Conservation (phyloP, 2,888 invertebrate species). For the Heteropelma amictum region DNA sequence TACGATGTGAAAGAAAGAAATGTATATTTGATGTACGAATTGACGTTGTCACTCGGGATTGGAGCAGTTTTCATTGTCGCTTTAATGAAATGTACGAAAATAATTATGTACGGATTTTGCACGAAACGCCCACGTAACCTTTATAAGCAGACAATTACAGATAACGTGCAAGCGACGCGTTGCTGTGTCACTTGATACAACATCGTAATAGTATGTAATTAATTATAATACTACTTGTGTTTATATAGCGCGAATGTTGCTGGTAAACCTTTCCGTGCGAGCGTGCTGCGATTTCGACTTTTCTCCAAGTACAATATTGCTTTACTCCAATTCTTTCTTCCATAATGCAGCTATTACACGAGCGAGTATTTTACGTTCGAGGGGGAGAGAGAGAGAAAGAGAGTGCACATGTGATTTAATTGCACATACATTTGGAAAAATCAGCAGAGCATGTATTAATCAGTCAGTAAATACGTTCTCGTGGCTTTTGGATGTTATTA, state of each 20-base stretch:
- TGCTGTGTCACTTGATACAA: slow-evolving; percentile 44
- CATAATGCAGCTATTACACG: slow-evolving; percentile 28
- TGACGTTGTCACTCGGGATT: too few relatives aligned
- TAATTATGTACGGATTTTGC: neutral
- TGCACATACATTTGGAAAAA: neutral
- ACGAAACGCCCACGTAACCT: slow-evolving; percentile 44
- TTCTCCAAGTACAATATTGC: slow-evolving; percentile 13
- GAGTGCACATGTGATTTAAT: neutral
- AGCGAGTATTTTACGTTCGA: slow-evolving; percentile 22
- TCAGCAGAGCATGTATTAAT: neutral
- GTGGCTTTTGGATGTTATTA: too few relatives aligned
- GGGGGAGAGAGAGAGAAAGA: slow-evolving; percentile 2
- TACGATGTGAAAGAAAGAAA: too few relatives aligned
- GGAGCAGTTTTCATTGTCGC: slow-evolving; percentile 10
- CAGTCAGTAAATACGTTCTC: too few relatives aligned
- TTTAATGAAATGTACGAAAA: slow-evolving; percentile 13
- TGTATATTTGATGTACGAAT: too few relatives aligned
- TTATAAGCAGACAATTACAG: slow-evolving; percentile 45
- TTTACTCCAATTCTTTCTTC: neutral
- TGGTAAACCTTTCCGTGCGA: slow-evolving; percentile 53
- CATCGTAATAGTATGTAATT: slow-evolving; percentile 26
- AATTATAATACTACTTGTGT: slow-evolving; percentile 8
- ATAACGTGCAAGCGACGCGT: slow-evolving; percentile 46
- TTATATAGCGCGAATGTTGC: slow-evolving; percentile 41
- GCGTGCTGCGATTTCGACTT: slow-evolving; percentile 50